Base-by-base conservation (phyloP, 2,888 invertebrate genomes). In the Cataglyphis altisquamis region DNA sequence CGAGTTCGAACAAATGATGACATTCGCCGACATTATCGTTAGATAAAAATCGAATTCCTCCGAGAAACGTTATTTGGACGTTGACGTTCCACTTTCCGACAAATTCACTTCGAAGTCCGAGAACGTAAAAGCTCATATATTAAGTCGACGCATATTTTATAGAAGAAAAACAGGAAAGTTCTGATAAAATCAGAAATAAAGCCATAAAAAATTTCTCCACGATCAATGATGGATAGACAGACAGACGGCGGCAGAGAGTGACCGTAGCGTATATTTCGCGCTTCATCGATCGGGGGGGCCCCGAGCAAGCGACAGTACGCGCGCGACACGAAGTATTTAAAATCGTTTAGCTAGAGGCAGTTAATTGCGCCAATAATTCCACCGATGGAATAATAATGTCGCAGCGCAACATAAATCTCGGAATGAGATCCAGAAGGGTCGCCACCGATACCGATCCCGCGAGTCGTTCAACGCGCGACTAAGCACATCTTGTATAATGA, bases 351-450 rank as follows among this genome's bases (percentile, higher is more conserved):
- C 70, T 80, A 83, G 52, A 52, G 67, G 10, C 85, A 74, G 57
- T 86, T 87, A 85, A 89, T 88, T 87, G 87, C 66, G 81, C 85
- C 87, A 87, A 88, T 89, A 89, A 88, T 88, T 88, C 82, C 63
- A 77, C 39, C 84, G 82, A 87, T 83, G 70, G 84, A 85, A 87
- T 84, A 89, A 87, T 87, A 86, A 84, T 86, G 83, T 66, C 70
- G 62, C n/a, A 73, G 29, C 39, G 18, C 68, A 78, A 72, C 68
- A 84, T 87, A 84, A 84, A 87, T 87, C 68, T 62, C 32, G 29
- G 60, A 21, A 8, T 25, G 78, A 55, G 75, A 60, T 39, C 48
- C 70, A 70, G 74, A 52, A 48, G 41, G 15, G 21, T 25, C 36
- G 68, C 32, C 39, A 39, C 45, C 45, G 45, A 4, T 15, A 6